Base-by-base conservation (phyloP, 1,140 invertebrate genomes). In the Ruditapes philippinarum region DNA sequence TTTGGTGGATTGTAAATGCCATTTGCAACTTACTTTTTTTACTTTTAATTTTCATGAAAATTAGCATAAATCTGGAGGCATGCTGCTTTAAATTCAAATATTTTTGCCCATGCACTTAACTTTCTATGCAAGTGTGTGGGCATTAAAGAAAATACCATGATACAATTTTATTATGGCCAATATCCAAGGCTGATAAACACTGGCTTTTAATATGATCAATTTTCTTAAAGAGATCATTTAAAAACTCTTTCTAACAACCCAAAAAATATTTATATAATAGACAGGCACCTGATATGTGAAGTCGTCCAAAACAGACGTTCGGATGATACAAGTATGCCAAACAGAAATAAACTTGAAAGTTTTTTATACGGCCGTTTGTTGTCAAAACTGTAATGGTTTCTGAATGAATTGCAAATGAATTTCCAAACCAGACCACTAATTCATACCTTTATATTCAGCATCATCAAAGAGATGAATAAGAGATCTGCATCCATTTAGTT, bases 361-460 rank as follows among this genome's bases (percentile, higher is more conserved):
- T 45, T 78, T 76, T 78, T 33, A 74, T 4, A 78, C 28, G 3
- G 45, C 73, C n/a, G 45, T 78, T 78, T 76, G 73, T 78, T 78
- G 74, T 78, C 74, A 51, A 78, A 54, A 78, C n/a, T 54, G 45
- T 78, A 78, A 78, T 78, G 74, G 45, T 25, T 45, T 78, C 25
- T 78, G 49, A 78, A 78, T 78, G 74, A 54, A 57, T 51, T 78
- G 74, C 38, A 78, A 78, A 78, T 78, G 42, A 78, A 78, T 78
- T 57, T 33, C n/a, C 22, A 33, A 78, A 78, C 74, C 74, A 78
- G 74, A 78, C 74, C 14, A 33, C 45, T 78, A 78, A 51, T 78
- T 78, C 4, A 17, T 31, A 36, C 68, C 45, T 78, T 33, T 51
- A 51, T 76, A 51, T 78, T 33, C 12, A 9, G 1, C 28, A 54